Evolutionary conservation across 2,888 invertebrate species (phyloP).

Genomic region (Odontocerum albicorne): DNA sequence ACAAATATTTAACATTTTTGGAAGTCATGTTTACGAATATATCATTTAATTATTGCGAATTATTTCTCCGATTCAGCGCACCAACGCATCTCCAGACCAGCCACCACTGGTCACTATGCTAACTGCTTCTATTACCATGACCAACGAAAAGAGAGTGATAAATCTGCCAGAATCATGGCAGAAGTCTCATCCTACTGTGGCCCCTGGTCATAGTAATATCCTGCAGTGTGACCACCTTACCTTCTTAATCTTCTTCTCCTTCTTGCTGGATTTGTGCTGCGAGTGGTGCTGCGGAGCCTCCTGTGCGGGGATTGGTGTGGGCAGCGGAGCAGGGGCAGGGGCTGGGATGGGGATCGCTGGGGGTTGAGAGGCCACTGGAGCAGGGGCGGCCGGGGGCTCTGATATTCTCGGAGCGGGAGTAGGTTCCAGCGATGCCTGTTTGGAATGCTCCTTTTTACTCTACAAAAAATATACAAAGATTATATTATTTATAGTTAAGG

Average conservation of each 20-base stretch:
- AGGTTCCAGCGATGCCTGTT: slow-evolving; percentile 38
- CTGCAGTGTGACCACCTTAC: slow-evolving; percentile 6
- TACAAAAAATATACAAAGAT: background rate
- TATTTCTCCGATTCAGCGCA: too few species aligned
- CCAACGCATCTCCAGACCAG: too few species aligned
- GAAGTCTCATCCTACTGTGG: too few species aligned
- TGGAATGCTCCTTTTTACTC: slow-evolving; percentile 10
- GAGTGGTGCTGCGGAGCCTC: slow-evolving; percentile 49
- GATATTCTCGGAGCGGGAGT: slow-evolving; percentile 38
- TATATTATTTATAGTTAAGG: too few species aligned
- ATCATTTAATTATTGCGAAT: too few species aligned
- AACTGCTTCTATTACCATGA: too few species aligned
- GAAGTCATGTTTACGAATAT: too few species aligned
- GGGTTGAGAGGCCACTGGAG: background rate
- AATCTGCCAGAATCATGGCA: too few species aligned
- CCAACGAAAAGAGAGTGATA: too few species aligned
- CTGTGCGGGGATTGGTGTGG: slow-evolving; percentile 41
- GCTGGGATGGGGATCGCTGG: slow-evolving; percentile 38
- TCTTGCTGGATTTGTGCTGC: slow-evolving; percentile 53
- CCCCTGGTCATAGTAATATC: background rate
- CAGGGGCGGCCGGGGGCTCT: slow-evolving; percentile 4
- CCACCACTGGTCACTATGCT: too few species aligned
- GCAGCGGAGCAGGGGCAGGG: slow-evolving; percentile 38
- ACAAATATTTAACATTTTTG: too few species aligned
- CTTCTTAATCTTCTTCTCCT: slow-evolving; percentile 43